Evolutionary conservation across 1,140 invertebrate species (phyloP), one percentile per base, ranked within the genome.

Genomic region (Drosophila chauvacae): DNA sequence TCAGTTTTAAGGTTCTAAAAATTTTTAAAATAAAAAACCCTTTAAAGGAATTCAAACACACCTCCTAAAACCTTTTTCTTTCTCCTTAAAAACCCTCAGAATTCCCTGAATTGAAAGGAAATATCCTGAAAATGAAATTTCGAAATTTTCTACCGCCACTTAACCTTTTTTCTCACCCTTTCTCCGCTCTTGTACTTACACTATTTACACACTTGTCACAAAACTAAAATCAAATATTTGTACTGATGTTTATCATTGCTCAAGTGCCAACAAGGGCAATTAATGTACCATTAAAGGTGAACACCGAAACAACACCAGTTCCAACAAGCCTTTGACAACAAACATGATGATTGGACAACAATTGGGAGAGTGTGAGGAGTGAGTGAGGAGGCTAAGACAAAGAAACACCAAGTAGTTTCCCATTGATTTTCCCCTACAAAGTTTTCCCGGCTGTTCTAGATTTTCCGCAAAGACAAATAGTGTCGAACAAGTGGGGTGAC

Each of bases 191-290:
- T 77, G 81, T 74, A 51, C 51, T 63, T 51, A 83, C 76, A 87
- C 37, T 87, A 69, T 88, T 84, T 84, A 74, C 84, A 48, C 80
- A 87, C 77, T 87, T 90, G 84, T 88, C 77, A 77, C 65, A 50
- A 74, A 56, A 90, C 85, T 83, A 84, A 88, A 88, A 84, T 87
- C 84, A 87, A 87, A 87, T 87, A 87, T 87, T 87, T 87, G 84
- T 87, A 80, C 71, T 81, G 84, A 87, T 87, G 84, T 88, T 87
- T 87, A 87, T 87, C 84, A 88, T 88, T 80, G 60, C 80, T 84
- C 68, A 50, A 88, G 84, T 87, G 85, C 80, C 84, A 84, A 88
- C 84, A 87, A 71, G 84, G 80, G 80, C 85, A 87, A 87, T 87
- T 87, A 87, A 87, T 88, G 84, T 87, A 88, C 84, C 85, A 88